These are phyloP conservation scores for Rugalucina vietnamica DNA, from an alignment of 2,888 invertebrate genomes.

Conservation along the genomic window DNA sequence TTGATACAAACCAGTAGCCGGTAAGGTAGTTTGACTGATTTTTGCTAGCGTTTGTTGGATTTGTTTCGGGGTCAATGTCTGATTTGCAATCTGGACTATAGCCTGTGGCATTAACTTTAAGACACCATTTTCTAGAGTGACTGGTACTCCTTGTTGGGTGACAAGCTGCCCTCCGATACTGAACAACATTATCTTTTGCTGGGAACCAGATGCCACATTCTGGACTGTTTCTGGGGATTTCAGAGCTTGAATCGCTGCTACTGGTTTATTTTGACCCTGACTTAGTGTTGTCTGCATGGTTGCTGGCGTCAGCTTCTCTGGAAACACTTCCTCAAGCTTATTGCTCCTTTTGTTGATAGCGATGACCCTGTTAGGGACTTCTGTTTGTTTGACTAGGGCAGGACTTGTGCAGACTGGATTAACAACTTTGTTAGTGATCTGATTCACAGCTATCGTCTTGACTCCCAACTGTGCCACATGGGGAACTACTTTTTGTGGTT, in stretches of 20 bases:
- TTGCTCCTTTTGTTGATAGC: not conserved
- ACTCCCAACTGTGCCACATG: not conserved
- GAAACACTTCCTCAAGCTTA: not conserved
- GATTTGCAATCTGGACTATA: constrained; percentile 66
- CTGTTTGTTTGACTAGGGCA: not conserved
- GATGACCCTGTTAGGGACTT: not conserved
- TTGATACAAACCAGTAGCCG: constrained; percentile 15
- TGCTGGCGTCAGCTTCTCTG: not conserved
- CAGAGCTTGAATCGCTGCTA: not conserved
- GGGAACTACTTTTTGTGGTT: not conserved
- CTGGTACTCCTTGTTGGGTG: constrained; percentile 77
- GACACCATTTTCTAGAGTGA: constrained; percentile 74
- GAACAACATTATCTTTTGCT: constrained; percentile 69
- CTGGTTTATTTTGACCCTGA: not conserved
- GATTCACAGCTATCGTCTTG: not conserved
- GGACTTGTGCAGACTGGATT: not conserved
- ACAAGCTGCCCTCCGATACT: constrained; percentile 78
- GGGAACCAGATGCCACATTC: not conserved
- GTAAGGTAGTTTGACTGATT: constrained; percentile 45
- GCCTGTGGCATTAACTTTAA: constrained; percentile 70
- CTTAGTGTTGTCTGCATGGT: not conserved
- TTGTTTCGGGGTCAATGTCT: constrained; percentile 63
- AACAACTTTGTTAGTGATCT: not conserved
- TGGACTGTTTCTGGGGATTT: constrained; percentile 1
- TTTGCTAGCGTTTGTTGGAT: constrained; percentile 60